A percentile compares a stretch with the other conserved stretches of the same genome.
Evolutionary conservation across 2,113 vertebrate species (phyloP).

Genomic region (Cariama cristata): DNA sequence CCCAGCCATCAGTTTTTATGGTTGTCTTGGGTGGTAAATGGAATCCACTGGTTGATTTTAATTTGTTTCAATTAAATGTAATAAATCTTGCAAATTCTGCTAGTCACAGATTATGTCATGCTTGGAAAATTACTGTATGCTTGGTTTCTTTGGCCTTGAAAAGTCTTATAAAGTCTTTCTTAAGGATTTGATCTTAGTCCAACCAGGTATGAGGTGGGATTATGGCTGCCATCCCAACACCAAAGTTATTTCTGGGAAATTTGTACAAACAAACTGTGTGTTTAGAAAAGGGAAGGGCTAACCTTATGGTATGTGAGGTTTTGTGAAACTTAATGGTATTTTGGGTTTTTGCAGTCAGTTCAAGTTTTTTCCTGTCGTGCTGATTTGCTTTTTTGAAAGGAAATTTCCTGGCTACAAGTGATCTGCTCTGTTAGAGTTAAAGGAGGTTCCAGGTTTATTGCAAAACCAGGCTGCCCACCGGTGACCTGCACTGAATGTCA

Average conservation of each 20-base stretch:
- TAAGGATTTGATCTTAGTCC: background rate
- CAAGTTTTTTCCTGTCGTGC: background rate
- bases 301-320: background rate
- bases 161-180: background rate
- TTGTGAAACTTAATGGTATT: background rate
- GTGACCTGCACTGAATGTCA: background rate
- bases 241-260: slow-evolving; percentile 24
- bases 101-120: background rate
- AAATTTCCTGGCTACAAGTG: background rate
- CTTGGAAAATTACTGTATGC: slow-evolving; percentile 25
- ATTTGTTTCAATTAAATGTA: background rate
- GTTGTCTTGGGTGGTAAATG: background rate
- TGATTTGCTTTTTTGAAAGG: background rate
- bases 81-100: background rate
- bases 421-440: background rate
- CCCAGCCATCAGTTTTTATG: background rate
- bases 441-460: background rate
- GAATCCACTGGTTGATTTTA: background rate
- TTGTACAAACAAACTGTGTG: background rate
- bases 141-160: background rate
- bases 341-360: background rate
- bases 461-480: background rate
- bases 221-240: slow-evolving; percentile 25
- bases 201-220: background rate
- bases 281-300: background rate